A percentile compares a stretch with the other conserved stretches of the same genome.
Conservation (phyloP, 1,140 invertebrate species). For the Diplogasteroides magnus region DNA sequence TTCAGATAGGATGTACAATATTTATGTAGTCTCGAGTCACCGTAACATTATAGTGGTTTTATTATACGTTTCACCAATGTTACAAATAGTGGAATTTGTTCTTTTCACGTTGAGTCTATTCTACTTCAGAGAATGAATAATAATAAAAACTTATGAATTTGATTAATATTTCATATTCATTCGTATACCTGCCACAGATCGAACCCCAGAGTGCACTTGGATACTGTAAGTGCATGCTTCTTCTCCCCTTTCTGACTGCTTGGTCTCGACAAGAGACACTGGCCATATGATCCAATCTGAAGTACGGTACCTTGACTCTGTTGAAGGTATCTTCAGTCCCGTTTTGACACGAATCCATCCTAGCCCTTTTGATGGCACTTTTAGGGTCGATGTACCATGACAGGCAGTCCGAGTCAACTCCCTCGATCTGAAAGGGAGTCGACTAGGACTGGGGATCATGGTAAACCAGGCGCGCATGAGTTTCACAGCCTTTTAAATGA, state of each 20-base stretch:
- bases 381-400: conserved; percentile 9
- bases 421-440: no score
- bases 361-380: conserved; percentile 15
- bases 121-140: no score
- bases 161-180: no score
- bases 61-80: conserved; percentile 6
- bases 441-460: no score
- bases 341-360: conserved; percentile 12
- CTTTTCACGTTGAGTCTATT: not conserved
- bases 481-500: no score
- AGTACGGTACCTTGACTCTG: conserved; percentile 39
- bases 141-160: no score
- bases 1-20: no score
- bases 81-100: not conserved
- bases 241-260: conserved; percentile 29
- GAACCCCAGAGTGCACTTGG: conserved; percentile 47
- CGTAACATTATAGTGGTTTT: conserved; percentile 5
- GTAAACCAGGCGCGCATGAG: no score
- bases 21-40: no score
- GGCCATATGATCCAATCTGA: conserved; percentile 17
- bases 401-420: no score
- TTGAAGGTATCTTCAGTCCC: conserved; percentile 24
- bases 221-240: conserved; percentile 37
- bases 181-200: conserved; percentile 56
- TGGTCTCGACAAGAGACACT: conserved; percentile 43